Conservation (phyloP, 2,888 invertebrate species). For the Acanthosepion lycidas region DNA sequence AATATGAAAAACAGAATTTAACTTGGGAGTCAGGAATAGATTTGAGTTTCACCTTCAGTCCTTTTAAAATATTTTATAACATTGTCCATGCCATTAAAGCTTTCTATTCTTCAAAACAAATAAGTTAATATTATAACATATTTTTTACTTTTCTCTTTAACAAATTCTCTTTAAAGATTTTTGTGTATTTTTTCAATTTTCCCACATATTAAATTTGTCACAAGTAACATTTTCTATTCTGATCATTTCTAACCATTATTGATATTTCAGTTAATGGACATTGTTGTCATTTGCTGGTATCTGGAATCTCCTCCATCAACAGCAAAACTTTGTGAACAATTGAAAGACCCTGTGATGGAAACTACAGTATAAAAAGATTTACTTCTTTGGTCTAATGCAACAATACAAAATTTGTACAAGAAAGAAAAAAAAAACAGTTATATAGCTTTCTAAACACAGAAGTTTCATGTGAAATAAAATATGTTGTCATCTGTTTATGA, state of each 20-base stretch:
- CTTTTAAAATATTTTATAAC: no score
- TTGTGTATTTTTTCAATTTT: background rate
- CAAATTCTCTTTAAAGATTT: no score
- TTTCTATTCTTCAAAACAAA: no score
- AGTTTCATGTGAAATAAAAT: no score
- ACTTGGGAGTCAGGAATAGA: no score
- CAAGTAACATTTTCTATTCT: background rate
- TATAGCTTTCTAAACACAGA: background rate
- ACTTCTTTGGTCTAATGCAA: background rate
- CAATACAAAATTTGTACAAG: background rate
- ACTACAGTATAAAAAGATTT: slow-evolving; percentile 59
- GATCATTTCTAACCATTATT: background rate
- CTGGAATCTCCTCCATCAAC: slow-evolving; percentile 64
- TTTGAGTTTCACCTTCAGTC: no score
- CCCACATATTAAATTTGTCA: background rate
- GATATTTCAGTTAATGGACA: slow-evolving; percentile 62
- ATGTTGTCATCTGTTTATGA: no score
- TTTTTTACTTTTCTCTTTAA: background rate
- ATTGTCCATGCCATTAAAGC: no score
- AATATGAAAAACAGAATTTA: no score
- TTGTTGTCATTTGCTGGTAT: slow-evolving; percentile 66
- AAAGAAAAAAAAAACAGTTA: background rate
- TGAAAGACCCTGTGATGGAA: slow-evolving; percentile 66
- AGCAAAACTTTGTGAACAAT: slow-evolving; percentile 62
- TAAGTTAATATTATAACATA: no score